Conservation (phyloP, 2,797 vertebrate species). For the Chrosomus eos region DNA sequence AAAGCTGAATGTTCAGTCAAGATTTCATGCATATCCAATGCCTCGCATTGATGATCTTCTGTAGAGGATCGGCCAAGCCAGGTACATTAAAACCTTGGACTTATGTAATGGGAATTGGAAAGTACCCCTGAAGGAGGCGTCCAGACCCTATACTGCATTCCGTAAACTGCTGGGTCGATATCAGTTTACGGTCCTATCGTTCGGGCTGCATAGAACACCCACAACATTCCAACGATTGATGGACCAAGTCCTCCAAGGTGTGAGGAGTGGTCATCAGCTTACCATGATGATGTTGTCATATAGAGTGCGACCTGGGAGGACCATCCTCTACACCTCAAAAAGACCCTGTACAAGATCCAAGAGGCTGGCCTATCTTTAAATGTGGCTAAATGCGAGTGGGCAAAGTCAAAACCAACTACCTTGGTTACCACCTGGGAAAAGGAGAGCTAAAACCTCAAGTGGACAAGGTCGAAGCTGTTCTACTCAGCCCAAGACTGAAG, state of each 20-base stretch:
- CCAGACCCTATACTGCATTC: no score
- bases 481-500: not conserved
- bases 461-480: not conserved
- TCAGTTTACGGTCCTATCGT: not conserved
- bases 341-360: not conserved
- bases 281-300: not conserved
- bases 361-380: not conserved
- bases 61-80: not conserved
- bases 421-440: not conserved
- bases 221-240: not conserved
- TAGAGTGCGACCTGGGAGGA: not conserved
- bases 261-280: not conserved
- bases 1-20: not conserved
- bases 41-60: not conserved
- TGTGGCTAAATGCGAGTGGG: not conserved
- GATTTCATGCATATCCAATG: slow-evolving; percentile 13
- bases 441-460: not conserved
- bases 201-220: not conserved
- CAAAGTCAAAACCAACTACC: not conserved
- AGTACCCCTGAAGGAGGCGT: not conserved
- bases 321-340: not conserved
- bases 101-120: not conserved
- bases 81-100: not conserved
- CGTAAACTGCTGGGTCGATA: not conserved
- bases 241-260: not conserved